Conservation (phyloP, 2,888 invertebrate species). For the Oscheius onirici region DNA sequence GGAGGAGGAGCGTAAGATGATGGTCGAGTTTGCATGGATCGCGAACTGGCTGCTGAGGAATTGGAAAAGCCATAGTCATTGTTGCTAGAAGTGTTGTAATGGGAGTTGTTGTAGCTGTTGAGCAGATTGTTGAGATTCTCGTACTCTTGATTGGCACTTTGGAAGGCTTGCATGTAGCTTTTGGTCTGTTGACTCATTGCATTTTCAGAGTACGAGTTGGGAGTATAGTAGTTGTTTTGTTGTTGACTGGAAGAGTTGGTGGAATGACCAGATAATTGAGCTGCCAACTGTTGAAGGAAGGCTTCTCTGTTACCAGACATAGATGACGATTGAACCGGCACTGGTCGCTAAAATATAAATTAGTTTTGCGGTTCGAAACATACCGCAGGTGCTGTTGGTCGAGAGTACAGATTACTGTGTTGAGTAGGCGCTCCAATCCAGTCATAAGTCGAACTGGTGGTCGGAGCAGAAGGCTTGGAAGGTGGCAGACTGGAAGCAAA, state of each 20-base stretch:
- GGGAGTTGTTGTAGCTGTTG: slow-evolving; percentile 20
- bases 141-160: slow-evolving; percentile 36
- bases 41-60: not conserved
- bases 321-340: not conserved
- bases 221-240: slow-evolving; percentile 36
- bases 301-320: slow-evolving; percentile 10
- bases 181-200: slow-evolving; percentile 4
- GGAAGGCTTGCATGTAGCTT: slow-evolving; percentile 22
- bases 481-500: not conserved
- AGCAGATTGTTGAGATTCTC: slow-evolving; percentile 33
- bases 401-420: slow-evolving; percentile 2
- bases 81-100: not conserved
- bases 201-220: slow-evolving; percentile 43
- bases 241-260: slow-evolving; percentile 19
- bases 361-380: not conserved
- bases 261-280: slow-evolving; percentile 45
- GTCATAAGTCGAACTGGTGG: slow-evolving; percentile 18
- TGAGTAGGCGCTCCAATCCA: slow-evolving; percentile 14
- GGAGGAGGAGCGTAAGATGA: slow-evolving; percentile 35
- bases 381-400: not conserved
- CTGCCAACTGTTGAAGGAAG: slow-evolving; percentile 43
- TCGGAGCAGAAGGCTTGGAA: not conserved
- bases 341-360: not conserved
- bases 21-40: slow-evolving; percentile 14
- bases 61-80: slow-evolving; percentile 3